Base-by-base conservation (phyloP, 2,888 invertebrate species). In the Tenthredo amoena region DNA sequence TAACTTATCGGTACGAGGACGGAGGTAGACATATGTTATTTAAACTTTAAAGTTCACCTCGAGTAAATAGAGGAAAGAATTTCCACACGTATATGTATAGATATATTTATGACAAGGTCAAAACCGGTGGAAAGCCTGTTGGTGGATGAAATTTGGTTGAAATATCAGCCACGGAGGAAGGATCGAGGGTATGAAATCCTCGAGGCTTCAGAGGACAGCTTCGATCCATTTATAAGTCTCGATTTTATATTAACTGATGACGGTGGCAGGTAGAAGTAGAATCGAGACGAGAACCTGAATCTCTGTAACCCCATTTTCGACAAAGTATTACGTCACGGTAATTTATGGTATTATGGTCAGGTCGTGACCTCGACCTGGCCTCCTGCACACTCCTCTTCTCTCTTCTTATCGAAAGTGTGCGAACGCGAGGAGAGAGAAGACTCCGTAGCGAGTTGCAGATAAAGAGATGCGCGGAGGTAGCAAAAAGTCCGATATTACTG, bases 21-120 rank as follows among this genome's bases (percentile, higher is more conserved):
- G 77, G 31, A 34, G 50, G 34, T 34, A 18, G 77, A 34, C 77
- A 77, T 77, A 15, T 55, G 31, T 77, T 34, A 55, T 77, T 55
- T 31, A 7, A 55, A 77, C 77, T 34, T n/a, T 77, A 34, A 55
- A 50, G 50, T 55, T 55, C 26, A 77, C 55, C 18, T 50, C 5
- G 18, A n/a, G n/a, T 18, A 77, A 55, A 34, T 77, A 31, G 31
- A 1, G 50, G 34, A 31, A 31, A 15, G 31, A 31, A 26, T 50
- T 76, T 31, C 15, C 34, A 10, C 40, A 43, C 10, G 0, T 40
- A 7, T 26, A 26, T 1, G 26, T 37, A 5, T 37, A 37, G 0
- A 37, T 40, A 40, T 0, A 40, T 2, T 2, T 15, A 34, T 0
- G 77, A 77, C 18, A 50, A 55, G 50, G 26, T 40, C 26, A 77